phyloP scores from a whole-genome alignment of 1,140 invertebrate genomes.

The Meloidogyne hapla region DNA sequence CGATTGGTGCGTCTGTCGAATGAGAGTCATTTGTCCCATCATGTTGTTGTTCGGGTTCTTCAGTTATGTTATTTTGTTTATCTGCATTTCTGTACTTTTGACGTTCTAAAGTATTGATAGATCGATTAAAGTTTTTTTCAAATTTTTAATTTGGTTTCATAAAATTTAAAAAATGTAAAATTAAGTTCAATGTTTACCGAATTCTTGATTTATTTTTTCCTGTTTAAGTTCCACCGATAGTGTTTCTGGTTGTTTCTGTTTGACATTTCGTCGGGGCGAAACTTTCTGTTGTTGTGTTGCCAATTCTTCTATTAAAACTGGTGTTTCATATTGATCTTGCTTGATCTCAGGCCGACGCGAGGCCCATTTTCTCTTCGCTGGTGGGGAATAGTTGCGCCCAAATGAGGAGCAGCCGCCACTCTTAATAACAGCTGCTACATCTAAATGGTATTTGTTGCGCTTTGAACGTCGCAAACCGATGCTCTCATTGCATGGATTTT shows the following conservation, averaged over 20 bases:
- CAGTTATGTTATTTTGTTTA: too few species aligned
- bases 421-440: conserved; percentile 30
- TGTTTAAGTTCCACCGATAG: background rate
- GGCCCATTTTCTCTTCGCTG: background rate
- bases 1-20: too few species aligned
- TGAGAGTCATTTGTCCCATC: too few species aligned
- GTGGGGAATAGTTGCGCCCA: background rate
- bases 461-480: conserved; percentile 33
- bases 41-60: too few species aligned
- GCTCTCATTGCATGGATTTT: background rate
- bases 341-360: background rate
- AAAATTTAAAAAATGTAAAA: too few species aligned
- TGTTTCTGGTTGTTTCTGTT: background rate
- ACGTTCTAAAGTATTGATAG: too few species aligned
- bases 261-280: background rate
- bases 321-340: too few species aligned
- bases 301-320: background rate
- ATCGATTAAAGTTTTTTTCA: too few species aligned
- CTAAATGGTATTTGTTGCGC: conserved; percentile 40
- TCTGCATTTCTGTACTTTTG: too few species aligned
- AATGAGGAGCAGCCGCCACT: background rate
- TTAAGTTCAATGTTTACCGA: background rate
- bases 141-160: too few species aligned
- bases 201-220: background rate
- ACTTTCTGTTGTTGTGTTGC: background rate